Conservation (phyloP, 2,797 vertebrate genomes). For the Artibeus jamaicensis region DNA sequence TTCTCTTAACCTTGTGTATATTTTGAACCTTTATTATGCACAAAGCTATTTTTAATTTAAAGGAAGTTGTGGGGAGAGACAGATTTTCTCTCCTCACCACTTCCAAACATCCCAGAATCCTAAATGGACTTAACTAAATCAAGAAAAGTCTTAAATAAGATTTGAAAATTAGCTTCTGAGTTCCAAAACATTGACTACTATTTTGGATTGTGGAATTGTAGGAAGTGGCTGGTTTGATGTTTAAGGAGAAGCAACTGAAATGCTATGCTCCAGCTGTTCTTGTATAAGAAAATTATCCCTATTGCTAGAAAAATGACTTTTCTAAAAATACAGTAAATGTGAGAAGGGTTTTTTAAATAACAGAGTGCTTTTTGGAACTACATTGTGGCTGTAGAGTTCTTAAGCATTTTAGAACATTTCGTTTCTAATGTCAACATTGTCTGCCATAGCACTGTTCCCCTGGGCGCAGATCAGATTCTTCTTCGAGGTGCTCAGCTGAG, state of each 20-base stretch:
- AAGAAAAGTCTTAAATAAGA: background rate
- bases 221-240: background rate
- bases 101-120: background rate
- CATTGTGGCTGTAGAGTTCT: background rate
- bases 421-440: constrained; percentile 1
- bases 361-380: background rate
- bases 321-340: constrained; percentile 7
- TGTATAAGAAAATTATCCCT: background rate
- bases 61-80: background rate
- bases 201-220: background rate
- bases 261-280: background rate
- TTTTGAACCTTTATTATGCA: background rate
- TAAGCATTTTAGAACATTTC: background rate
- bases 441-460: constrained; percentile 88
- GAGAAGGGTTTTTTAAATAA: background rate
- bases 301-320: background rate
- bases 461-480: constrained; percentile 98
- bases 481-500: constrained; percentile 96
- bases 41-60: constrained; percentile 38
- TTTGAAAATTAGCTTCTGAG: constrained; percentile 4
- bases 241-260: background rate
- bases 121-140: constrained; percentile 9
- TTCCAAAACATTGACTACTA: background rate
- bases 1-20: background rate
- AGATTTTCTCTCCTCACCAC: background rate